Percentiles rank a stretch among this genome's conserved stretches.
phyloP scores from a whole-genome alignment of 2,888 invertebrate species.

The Prosopocoilus inquinatus region DNA sequence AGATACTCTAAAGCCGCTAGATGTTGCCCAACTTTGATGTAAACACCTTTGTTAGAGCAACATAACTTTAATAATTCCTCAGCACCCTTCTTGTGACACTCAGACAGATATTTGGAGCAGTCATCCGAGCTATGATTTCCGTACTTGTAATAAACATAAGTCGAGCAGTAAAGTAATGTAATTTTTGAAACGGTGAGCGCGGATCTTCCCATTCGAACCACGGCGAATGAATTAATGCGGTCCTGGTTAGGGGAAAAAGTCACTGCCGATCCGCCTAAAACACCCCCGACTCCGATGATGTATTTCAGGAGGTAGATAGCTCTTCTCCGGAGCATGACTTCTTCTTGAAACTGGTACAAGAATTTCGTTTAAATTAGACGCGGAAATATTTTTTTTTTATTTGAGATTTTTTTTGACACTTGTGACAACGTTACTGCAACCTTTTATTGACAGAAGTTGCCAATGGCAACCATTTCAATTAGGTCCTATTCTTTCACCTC shows the following conservation, averaged over 20 bases:
- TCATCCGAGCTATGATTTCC: conserved; percentile 62
- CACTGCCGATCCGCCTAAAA: conserved; percentile 17
- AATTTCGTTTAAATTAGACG: too few species aligned
- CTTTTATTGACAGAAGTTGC: too few species aligned
- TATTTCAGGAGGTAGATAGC: conserved; percentile 10
- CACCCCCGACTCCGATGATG: conserved; percentile 12
- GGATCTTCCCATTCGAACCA: conserved; percentile 84
- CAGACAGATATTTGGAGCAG: conserved; percentile 67
- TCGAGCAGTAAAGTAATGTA: conserved; percentile 73
- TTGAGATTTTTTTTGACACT: too few species aligned
- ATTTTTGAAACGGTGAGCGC: conserved; percentile 78
- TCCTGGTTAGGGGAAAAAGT: conserved; percentile 56
- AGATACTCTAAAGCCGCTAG: conserved; percentile 94
- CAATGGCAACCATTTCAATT: too few species aligned
- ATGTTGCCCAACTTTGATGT: conserved; percentile 97
- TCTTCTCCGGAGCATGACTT: conserved; percentile 8
- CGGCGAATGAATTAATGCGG: conserved; percentile 73
- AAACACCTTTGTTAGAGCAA: conserved; percentile 90
- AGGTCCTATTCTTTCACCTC: too few species aligned
- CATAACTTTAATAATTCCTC: conserved; percentile 82
- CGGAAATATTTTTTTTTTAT: too few species aligned
- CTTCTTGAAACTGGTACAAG: background rate
- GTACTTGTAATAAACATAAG: conserved; percentile 68
- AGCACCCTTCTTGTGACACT: conserved; percentile 84
- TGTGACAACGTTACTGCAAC: too few species aligned